Evolutionary conservation across 2,797 vertebrate genomes (phyloP).

Genomic region (Pteropus rufus): DNA sequence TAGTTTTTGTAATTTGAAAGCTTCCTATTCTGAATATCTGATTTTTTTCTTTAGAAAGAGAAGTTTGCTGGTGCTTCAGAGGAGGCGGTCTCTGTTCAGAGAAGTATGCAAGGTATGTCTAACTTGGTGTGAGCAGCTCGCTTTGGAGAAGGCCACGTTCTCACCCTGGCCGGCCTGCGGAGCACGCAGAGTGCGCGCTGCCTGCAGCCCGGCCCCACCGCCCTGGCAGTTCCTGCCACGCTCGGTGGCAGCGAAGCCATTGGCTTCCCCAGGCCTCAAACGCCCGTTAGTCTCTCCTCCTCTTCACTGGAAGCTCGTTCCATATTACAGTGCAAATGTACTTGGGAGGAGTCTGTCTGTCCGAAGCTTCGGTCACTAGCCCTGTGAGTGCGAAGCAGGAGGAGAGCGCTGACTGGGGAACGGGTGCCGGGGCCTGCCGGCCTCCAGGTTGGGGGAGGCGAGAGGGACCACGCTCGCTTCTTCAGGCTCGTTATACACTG

Average conservation of each 20-base stretch:
- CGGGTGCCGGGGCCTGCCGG: not conserved
- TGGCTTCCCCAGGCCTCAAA: not conserved
- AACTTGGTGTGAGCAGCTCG: not conserved
- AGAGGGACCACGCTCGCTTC: not conserved
- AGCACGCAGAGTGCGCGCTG: accelerated
- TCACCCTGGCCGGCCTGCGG: not conserved
- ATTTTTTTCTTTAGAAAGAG: slow-evolving; percentile 87
- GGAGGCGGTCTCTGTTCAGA: slow-evolving; percentile 85
- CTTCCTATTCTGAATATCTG: not conserved
- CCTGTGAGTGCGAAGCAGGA: not conserved
- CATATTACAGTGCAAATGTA: slow-evolving; percentile 17
- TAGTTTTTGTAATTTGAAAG: not conserved
- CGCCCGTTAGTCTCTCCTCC: not conserved
- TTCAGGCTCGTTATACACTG: not conserved
- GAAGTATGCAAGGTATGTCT: slow-evolving; percentile 91
- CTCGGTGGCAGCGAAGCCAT: not conserved
- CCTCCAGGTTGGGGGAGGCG: not conserved
- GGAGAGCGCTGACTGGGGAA: not conserved
- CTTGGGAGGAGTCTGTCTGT: not conserved
- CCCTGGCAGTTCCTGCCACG: not conserved
- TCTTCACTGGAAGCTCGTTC: slow-evolving; percentile 11
- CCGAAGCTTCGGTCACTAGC: not conserved
- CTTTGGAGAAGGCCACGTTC: not conserved
- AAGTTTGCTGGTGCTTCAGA: slow-evolving; percentile 85
- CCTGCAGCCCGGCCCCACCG: not conserved